Evolutionary conservation across 2,888 invertebrate genomes (phyloP).

Genomic region (Eupithecia inturbata): DNA sequence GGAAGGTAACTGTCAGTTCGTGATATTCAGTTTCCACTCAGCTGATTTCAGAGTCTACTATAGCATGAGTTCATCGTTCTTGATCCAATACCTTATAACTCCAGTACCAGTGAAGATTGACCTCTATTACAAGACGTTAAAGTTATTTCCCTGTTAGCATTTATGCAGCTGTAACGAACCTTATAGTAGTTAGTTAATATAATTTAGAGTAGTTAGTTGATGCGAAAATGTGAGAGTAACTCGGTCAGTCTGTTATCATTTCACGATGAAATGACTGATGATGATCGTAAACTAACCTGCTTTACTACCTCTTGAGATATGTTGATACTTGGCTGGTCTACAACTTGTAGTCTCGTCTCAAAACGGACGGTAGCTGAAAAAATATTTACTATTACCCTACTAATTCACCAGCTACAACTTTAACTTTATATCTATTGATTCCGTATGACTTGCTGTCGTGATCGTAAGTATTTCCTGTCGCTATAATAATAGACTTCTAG

Average conservation of each 20-base stretch:
- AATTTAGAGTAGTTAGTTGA: too few relatives aligned
- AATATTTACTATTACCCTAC: conserved; percentile 27
- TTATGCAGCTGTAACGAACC: neutral
- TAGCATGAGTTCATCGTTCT: neutral
- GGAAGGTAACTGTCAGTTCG: conserved; percentile 11
- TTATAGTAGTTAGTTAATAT: too few relatives aligned
- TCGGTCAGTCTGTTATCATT: neutral
- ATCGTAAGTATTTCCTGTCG: too few relatives aligned
- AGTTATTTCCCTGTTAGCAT: neutral
- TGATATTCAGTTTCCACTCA: neutral
- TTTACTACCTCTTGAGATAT: conserved; percentile 72
- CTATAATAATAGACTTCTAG: too few relatives aligned
- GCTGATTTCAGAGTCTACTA: neutral
- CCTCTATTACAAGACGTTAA: neutral
- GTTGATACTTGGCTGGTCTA: conserved; percentile 74
- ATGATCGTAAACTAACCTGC: conserved; percentile 57
- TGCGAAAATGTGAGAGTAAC: neutral
- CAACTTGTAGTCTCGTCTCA: conserved; percentile 83
- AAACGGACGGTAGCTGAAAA: conserved; percentile 85
- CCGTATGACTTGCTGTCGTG: neutral
- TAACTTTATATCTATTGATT: too few relatives aligned
- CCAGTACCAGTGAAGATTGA: neutral
- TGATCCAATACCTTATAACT: neutral
- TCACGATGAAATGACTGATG: neutral
- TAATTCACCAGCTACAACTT: neutral